Evolutionary conservation across 2,888 invertebrate species (phyloP).

Genomic region (Balanococcus diminutus): DNA sequence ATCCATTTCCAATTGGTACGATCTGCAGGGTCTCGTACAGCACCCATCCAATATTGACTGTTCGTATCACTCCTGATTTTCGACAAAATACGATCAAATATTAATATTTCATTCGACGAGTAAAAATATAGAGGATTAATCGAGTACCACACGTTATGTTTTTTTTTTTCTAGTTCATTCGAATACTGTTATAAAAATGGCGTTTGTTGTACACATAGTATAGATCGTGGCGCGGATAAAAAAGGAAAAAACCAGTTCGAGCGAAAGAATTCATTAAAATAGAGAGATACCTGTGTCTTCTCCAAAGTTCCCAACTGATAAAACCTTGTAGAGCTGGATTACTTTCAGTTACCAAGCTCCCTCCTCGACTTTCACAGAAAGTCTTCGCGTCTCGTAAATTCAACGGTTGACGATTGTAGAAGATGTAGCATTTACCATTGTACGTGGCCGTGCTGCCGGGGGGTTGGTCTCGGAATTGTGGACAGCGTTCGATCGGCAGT

Average conservation of each 20-base stretch:
- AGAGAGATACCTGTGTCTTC: conserved; percentile 71
- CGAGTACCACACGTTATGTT: not conserved
- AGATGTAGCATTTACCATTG: conserved; percentile 93
- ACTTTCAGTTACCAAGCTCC: conserved; percentile 87
- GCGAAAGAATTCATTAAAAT: conserved; percentile 35
- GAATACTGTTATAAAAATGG: conserved; percentile 37
- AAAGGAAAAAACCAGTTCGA: conserved; percentile 31
- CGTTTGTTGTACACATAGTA: not conserved
- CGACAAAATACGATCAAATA: conserved; percentile 45
- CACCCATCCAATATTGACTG: conserved; percentile 95
- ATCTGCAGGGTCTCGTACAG: conserved; percentile 80
- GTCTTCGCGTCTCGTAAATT: conserved; percentile 79
- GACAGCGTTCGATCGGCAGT: conserved; percentile 87
- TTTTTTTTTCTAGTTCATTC: conserved; percentile 35
- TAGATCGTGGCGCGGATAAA: conserved; percentile 8
- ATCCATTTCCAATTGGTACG: conserved; percentile 87
- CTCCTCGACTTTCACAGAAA: conserved; percentile 81
- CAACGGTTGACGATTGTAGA: conserved; percentile 85
- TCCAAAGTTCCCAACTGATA: conserved; percentile 93
- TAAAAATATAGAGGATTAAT: too few species aligned
- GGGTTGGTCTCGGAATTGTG: conserved; percentile 89
- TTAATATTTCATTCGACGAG: not conserved
- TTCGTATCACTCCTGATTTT: conserved; percentile 85
- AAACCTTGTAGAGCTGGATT: conserved; percentile 93
- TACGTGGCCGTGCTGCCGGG: conserved; percentile 91